These are phyloP conservation scores for Cyphomyrus plagiostoma DNA, from an alignment of 2,113 vertebrate genomes.

Conservation along the genomic window DNA sequence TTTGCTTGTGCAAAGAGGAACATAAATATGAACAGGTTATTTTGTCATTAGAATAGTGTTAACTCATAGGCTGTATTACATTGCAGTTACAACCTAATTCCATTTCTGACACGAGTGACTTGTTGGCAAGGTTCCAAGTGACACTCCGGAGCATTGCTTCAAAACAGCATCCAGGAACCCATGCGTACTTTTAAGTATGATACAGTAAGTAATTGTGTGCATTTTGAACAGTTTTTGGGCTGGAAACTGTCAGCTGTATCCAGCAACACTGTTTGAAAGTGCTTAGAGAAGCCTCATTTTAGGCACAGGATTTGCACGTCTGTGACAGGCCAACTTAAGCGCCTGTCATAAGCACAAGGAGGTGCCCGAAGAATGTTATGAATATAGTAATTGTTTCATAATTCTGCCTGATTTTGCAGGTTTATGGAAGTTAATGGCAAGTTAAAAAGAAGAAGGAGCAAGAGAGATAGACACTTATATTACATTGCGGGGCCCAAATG, in stretches of 20 bases:
- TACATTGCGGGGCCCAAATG: no score
- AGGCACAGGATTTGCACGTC: background rate
- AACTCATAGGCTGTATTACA: background rate
- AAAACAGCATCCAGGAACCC: background rate
- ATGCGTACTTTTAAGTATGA: background rate
- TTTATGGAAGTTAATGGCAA: background rate
- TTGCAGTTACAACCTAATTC: background rate
- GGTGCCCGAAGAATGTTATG: background rate
- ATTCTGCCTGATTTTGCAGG: background rate
- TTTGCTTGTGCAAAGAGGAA: background rate
- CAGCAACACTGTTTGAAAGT: background rate
- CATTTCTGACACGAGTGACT: background rate
- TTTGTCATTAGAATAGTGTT: background rate
- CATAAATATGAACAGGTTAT: background rate
- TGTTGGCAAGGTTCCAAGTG: background rate
- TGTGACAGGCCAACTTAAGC: background rate
- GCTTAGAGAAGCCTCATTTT: background rate
- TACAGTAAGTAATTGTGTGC: background rate
- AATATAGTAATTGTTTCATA: background rate
- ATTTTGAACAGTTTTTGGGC: background rate
- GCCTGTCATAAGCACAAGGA: background rate
- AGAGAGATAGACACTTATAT: no score
- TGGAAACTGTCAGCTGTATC: background rate
- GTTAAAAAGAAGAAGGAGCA: background rate
- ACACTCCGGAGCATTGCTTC: background rate